Evolutionary conservation across 1,140 invertebrate species (phyloP).

Genomic region (Lepidurus couesii): DNA sequence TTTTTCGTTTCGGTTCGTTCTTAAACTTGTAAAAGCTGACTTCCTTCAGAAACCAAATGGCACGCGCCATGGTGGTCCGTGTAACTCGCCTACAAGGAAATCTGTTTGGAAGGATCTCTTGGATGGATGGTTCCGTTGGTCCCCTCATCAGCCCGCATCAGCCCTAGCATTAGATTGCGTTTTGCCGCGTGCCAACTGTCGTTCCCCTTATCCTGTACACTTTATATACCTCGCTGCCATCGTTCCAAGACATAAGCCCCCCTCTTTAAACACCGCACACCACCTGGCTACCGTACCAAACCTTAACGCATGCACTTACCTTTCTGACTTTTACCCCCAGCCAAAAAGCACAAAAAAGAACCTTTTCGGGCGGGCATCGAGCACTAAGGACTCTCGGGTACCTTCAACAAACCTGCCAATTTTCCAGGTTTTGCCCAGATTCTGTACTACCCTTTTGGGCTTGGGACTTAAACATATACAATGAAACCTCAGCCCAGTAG

Average conservation of each 20-base stretch:
- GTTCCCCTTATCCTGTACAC: not conserved
- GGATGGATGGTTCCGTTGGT: not conserved
- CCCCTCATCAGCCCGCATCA: constrained; percentile 5
- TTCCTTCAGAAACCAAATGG: not conserved
- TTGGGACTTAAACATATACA: not conserved
- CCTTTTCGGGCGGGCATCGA: not conserved
- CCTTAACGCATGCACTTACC: not conserved
- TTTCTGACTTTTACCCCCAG: constrained; percentile 2
- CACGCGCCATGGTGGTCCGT: constrained; percentile 20
- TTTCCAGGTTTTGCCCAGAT: too few species aligned
- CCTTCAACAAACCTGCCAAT: too few species aligned
- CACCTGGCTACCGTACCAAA: not conserved
- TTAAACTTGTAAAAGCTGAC: not conserved
- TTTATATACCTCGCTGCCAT: too few species aligned
- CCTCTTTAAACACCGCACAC: not conserved
- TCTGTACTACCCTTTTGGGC: too few species aligned
- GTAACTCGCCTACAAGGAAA: not conserved
- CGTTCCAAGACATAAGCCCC: not conserved
- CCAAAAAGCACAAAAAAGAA: not conserved
- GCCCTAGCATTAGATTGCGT: constrained; percentile 17
- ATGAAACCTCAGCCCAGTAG: not conserved
- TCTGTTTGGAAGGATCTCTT: not conserved
- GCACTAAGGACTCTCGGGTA: not conserved
- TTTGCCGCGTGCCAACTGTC: constrained; percentile 20
- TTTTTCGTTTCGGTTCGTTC: not conserved